Evolutionary conservation across 2,113 vertebrate species (phyloP), one percentile per base, ranked within the genome.

Genomic region (Brachypodius melanocephalos): DNA sequence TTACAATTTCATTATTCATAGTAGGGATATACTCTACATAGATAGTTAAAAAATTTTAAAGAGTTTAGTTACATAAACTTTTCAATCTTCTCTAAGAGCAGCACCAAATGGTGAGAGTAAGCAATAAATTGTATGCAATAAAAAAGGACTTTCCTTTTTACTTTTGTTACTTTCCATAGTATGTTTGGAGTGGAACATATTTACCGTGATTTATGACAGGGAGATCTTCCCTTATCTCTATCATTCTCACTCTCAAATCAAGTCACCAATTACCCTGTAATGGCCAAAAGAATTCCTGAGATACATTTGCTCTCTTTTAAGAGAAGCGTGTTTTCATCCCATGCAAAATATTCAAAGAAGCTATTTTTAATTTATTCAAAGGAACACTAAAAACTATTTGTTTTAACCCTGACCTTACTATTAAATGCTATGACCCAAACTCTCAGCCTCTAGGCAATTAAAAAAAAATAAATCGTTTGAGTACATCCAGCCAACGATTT

Each of bases 401-500:
- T 32, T 94, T 87, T 96, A 91, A 93, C 83, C 67, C 63, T 96
- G 94, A 95, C 94, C 90, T 93, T 93, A 90, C 78, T 83, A 86
- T 94, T 97, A 96, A 95, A 91, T 75, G 84, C 89, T 86, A 31
- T 65, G 80, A 94, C 94, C 93, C 81, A 78, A 95, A 82, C 72
- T 69, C 93, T 89, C 83, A 88, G 91, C 71, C 94, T 92, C 84
- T 40, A 96, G 93, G 94, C 85, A 96, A 97, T 98, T 95, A 97
- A 96, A 93, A 89, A 77, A 82, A 57, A 58, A 61, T 38, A 88
- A 95, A 85, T 57, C 1, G 14, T 83, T 87, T 88, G 74, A 97
- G 80, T 80, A 85, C 88, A 79, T 95, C 90, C 95, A 98, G 97
- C 94, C 96, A 97, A 97, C 95, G 95, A 96, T 97, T 97, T 98